phyloP scores from a whole-genome alignment of 2,113 vertebrate genomes.

The Montifringilla adamsi region DNA sequence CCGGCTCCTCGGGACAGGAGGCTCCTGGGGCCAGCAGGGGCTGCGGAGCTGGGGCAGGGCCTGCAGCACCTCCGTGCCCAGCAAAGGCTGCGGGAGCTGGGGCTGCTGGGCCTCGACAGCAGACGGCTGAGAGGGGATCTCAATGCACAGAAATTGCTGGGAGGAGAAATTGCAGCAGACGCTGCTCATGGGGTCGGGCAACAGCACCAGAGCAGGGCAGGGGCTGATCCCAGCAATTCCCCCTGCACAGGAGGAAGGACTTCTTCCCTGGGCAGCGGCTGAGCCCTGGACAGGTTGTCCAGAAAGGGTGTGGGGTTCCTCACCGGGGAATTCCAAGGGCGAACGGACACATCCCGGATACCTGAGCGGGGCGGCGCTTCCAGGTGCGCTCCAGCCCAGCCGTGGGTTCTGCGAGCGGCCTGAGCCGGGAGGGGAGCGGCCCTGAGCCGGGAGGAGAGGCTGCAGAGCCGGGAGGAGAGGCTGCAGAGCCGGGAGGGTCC shows the following conservation, averaged over 20 bases:
- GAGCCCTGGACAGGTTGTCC: not conserved
- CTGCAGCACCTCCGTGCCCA: not conserved
- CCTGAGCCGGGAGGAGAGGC: not conserved
- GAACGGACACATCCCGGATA: accelerated
- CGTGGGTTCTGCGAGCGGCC: not conserved
- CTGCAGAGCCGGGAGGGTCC: too few species aligned
- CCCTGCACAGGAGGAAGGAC: not conserved
- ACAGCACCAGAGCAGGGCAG: not conserved
- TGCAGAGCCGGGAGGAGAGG: accelerated
- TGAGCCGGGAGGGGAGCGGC: too few species aligned
- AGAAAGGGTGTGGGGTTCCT: too few species aligned
- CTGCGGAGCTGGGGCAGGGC: not conserved
- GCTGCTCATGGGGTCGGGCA: not conserved
- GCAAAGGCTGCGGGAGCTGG: not conserved
- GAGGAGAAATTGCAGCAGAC: too few species aligned
- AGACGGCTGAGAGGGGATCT: not conserved
- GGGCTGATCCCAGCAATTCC: not conserved
- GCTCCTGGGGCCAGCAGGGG: not conserved
- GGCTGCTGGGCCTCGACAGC: not conserved
- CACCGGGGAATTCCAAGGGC: accelerated
- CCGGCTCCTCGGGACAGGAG: not conserved
- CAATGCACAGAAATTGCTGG: accelerated
- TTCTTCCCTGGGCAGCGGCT: not conserved
- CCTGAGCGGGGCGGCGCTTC: not conserved
- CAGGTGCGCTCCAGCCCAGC: not conserved